A percentile compares a stretch with the other conserved stretches of the same genome.
Evolutionary conservation across 2,797 vertebrate genomes (phyloP).

Genomic region (Xiphorhynchus erythropygius): DNA sequence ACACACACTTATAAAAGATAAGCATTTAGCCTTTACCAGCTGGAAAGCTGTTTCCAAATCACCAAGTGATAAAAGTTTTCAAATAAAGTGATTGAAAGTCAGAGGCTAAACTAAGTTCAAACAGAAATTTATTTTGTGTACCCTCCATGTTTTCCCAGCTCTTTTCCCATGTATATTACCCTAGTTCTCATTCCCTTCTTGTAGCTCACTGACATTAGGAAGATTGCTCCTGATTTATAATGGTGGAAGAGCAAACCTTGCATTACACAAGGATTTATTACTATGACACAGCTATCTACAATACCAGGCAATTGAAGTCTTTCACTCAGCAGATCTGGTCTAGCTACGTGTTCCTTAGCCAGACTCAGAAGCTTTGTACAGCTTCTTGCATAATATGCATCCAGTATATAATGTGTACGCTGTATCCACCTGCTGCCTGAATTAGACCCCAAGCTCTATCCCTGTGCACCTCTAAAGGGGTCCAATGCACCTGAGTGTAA

Average conservation of each 20-base stretch:
- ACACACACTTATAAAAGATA: not conserved
- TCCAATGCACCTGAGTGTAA: not conserved
- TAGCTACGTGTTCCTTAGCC: not conserved
- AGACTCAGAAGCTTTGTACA: not conserved
- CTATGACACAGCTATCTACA: not conserved
- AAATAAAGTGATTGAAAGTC: not conserved
- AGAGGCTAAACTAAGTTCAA: not conserved
- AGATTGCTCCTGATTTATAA: not conserved
- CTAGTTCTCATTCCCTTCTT: not conserved
- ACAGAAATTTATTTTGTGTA: not conserved
- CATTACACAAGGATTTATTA: not conserved
- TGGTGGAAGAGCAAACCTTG: not conserved
- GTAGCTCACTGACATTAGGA: not conserved
- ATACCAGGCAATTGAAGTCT: not conserved
- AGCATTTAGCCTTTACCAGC: not conserved
- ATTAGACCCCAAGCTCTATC: not conserved
- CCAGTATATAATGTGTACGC: not conserved
- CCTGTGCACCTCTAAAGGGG: not conserved
- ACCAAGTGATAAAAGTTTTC: not conserved
- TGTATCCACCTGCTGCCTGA: not conserved
- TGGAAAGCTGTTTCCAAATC: constrained; percentile 7
- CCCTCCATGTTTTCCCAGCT: not conserved
- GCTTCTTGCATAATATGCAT: not conserved
- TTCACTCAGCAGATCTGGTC: not conserved
- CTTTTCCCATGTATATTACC: not conserved